Evolutionary conservation across 2,888 invertebrate genomes (phyloP), one percentile per base, ranked within the genome.

Genomic region (Linnaemya tessellans): DNA sequence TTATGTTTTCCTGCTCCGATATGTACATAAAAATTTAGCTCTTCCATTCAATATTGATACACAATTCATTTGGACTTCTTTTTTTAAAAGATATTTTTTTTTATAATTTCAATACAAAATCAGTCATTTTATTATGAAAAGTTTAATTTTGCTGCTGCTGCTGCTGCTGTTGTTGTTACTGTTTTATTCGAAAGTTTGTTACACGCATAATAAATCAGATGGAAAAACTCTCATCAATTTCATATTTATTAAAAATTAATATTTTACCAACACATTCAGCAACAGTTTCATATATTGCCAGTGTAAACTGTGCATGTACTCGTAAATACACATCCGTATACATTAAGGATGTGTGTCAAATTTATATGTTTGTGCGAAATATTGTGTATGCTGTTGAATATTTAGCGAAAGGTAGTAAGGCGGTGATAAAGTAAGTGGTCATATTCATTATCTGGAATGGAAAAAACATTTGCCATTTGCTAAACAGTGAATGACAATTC

Each of bases 241-340:
- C 88, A 87, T 87, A 90, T 88, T 89, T 88, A 90, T 90, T 90
- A 90, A 90, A 90, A 90, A 90, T 90, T 90, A 89, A 90, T 89
- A 89, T 90, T 87, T 84, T 64, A 80, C 77, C 54, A 75, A 80
- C 58, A 65, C 58, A 84, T 41, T 68, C 8, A n/a, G n/a, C n/a
- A n/a, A 56, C 38, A 67, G 60, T 54, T 77, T 35, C 56, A 70
- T 54, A 35, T 58, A n/a, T 22, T 65, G 18, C 1, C 9, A 38
- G 22, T 41, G 20, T 18, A 22, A 15, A 4, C 20, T 62, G 9
- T 25, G 35, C 18, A 51, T 15, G n/a, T 1, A 15, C 18, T 0
- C 0, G 0, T 18, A 18, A 46, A 46, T 13, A 49, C 11, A 65
- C 1, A 20, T 54, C 0, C 10, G 10, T 8, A 58, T 0, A 58